phyloP scores from a whole-genome alignment of 2,888 invertebrate species.

The Neoscelio sp. region DNA sequence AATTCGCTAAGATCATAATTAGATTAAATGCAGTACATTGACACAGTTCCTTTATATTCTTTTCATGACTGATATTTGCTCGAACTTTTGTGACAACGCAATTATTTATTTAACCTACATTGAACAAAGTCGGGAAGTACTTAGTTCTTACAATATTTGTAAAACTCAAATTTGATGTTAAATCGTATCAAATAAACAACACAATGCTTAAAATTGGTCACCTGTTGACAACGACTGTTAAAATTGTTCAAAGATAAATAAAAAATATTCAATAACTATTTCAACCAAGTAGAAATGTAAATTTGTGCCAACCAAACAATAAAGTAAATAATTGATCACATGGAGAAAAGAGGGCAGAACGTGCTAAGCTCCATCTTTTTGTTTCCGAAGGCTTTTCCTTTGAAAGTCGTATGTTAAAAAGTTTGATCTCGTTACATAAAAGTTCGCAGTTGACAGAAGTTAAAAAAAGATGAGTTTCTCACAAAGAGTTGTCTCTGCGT shows the following conservation, averaged over 20 bases:
- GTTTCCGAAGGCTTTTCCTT: constrained; percentile 22
- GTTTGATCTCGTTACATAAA: constrained; percentile 54
- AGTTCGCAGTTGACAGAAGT: constrained; percentile 45
- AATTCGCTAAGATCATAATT: not conserved
- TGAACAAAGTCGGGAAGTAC: no score
- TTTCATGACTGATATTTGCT: no score
- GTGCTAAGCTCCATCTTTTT: constrained; percentile 27
- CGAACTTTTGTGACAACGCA: not conserved
- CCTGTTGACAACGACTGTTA: no score
- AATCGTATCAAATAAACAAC: no score
- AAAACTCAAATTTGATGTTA: no score
- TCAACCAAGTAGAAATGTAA: constrained; percentile 2
- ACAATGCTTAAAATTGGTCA: no score
- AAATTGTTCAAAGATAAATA: no score
- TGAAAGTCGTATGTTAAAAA: constrained; percentile 25
- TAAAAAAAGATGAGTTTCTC: constrained; percentile 11
- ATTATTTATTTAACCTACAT: constrained; percentile 6
- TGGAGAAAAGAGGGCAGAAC: constrained; percentile 10
- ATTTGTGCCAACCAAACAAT: constrained; percentile 24
- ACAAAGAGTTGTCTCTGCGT: not conserved
- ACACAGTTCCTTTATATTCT: constrained; percentile 8
- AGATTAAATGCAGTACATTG: constrained; percentile 1
- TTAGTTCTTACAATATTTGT: no score
- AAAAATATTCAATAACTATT: constrained; percentile 9
- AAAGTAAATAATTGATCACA: constrained; percentile 32